phyloP scores from a whole-genome alignment of 2,113 vertebrate genomes.

The Hydrolagus affinis region DNA sequence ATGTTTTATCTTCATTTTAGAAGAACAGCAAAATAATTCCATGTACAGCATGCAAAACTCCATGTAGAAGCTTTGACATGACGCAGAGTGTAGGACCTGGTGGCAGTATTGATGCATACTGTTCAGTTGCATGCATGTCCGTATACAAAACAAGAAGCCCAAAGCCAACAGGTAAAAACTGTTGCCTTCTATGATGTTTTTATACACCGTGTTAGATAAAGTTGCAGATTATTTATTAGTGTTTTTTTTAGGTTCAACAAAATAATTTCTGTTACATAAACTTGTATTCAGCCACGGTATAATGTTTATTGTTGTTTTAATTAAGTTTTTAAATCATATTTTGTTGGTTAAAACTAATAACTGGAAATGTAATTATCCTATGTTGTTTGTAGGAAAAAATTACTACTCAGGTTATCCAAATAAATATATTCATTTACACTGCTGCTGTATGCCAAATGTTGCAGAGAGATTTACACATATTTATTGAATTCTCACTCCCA shows the following conservation, averaged over 20 bases:
- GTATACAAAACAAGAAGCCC: conserved; percentile 74
- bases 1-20: conserved; percentile 55
- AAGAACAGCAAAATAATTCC: conserved; percentile 81
- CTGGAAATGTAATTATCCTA: not conserved
- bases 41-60: conserved; percentile 81
- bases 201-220: not conserved
- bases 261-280: not conserved
- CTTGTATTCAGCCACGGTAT: too few species aligned
- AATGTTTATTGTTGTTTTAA: not conserved
- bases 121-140: conserved; percentile 86
- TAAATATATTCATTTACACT: not conserved
- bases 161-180: conserved; percentile 57
- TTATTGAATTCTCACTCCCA: not conserved
- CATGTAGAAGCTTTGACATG: conserved; percentile 89
- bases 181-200: not conserved
- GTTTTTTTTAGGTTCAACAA: not conserved
- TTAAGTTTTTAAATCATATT: not conserved
- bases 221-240: not conserved
- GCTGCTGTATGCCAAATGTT: not conserved
- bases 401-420: not conserved
- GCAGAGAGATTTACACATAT: not conserved
- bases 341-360: not conserved
- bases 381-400: not conserved
- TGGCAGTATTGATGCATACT: conserved; percentile 84
- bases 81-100: conserved; percentile 79